phyloP scores from a whole-genome alignment of 2,797 vertebrate genomes.

The Lacerta viridis region DNA sequence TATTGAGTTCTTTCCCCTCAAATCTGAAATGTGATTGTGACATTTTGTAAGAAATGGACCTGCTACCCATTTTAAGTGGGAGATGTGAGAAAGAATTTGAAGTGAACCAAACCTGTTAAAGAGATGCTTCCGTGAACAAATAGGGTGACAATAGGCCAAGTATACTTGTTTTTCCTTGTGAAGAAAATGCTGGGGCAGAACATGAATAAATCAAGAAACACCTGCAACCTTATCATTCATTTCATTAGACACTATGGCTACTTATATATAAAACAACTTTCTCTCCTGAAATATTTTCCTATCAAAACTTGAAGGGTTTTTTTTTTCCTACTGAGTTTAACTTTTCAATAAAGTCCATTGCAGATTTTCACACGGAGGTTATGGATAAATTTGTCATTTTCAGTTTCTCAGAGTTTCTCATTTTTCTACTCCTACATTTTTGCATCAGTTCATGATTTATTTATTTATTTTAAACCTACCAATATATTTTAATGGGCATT shows the following conservation, averaged over 20 bases:
- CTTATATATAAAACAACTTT: not conserved
- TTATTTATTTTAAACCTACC: too few relatives aligned
- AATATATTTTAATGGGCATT: too few relatives aligned
- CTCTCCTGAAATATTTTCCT: not conserved
- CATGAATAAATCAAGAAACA: constrained; percentile 18
- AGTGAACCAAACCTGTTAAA: constrained; percentile 30
- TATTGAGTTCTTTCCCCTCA: constrained; percentile 1
- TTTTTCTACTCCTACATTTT: too few relatives aligned
- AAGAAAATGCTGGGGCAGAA: not conserved
- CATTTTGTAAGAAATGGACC: not conserved
- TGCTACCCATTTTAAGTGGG: not conserved
- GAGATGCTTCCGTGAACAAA: not conserved
- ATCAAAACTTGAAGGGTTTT: not conserved
- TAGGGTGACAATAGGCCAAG: constrained; percentile 16
- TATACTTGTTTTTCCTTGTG: constrained; percentile 29
- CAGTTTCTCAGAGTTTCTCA: too few relatives aligned
- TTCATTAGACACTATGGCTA: constrained; percentile 30
- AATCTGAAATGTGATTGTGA: not conserved
- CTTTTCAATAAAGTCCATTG: not conserved
- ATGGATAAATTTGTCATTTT: too few relatives aligned
- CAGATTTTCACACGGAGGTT: not conserved
- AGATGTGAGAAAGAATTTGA: not conserved
- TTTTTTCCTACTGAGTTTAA: not conserved
- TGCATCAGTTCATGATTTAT: too few relatives aligned
- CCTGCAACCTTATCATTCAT: constrained; percentile 24